A percentile compares a stretch with the other conserved stretches of the same genome.
phyloP scores from a whole-genome alignment of 2,797 vertebrate species.

The Myiothlypis chrysogaster region DNA sequence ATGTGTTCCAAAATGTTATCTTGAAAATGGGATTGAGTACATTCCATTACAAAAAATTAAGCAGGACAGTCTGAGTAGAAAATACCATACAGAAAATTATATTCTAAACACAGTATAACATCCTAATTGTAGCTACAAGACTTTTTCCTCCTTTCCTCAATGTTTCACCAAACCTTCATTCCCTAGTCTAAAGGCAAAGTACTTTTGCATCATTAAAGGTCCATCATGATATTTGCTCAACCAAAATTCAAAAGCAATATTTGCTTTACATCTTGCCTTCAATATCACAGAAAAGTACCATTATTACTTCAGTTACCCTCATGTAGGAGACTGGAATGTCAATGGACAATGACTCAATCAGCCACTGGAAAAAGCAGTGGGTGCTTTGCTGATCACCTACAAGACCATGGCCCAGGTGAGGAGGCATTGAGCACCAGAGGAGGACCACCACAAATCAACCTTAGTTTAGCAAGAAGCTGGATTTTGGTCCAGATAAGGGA shows the following conservation, averaged over 20 bases:
- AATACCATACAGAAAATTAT: neutral
- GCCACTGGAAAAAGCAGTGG: accelerated
- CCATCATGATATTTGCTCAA: neutral
- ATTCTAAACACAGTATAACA: neutral
- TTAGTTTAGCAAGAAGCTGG: neutral
- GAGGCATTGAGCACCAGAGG: neutral
- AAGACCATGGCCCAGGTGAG: neutral
- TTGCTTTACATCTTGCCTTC: conserved; percentile 17
- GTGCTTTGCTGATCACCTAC: neutral
- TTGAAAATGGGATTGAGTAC: neutral
- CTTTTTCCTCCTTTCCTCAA: neutral
- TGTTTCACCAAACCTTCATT: neutral
- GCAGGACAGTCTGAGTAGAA: neutral
- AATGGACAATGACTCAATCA: neutral
- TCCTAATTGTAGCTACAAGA: neutral
- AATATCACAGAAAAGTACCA: neutral
- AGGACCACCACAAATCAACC: neutral
- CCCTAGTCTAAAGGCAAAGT: neutral
- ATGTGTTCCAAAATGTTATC: conserved; percentile 32
- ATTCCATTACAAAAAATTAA: conserved; percentile 16
- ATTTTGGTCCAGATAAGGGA: neutral
- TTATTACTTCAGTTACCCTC: neutral
- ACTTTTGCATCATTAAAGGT: neutral
- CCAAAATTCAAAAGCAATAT: neutral
- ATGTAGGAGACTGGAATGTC: too few relatives aligned